Evolutionary conservation across 2,888 invertebrate genomes (phyloP).

Genomic region (Aricia artaxerxes): DNA sequence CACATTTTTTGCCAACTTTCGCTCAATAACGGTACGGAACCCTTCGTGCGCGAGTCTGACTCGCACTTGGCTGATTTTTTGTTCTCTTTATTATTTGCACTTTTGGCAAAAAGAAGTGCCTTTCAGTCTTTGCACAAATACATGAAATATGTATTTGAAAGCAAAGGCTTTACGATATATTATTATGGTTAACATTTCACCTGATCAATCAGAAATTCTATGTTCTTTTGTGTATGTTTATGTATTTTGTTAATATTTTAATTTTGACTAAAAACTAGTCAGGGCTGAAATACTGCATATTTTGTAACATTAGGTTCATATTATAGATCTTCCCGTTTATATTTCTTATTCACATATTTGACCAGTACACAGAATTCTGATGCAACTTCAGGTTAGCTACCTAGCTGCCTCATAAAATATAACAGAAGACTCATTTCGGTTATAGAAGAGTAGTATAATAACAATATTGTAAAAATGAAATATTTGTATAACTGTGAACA

Average conservation of each 20-base stretch:
- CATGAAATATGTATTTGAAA: not conserved
- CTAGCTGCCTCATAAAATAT: not conserved
- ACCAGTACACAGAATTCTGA: not conserved
- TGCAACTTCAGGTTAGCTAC: not conserved
- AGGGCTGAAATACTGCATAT: not conserved
- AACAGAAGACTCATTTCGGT: not conserved
- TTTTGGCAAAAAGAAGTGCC: not conserved
- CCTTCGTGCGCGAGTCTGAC: no score
- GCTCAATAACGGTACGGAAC: no score
- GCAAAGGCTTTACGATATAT: not conserved
- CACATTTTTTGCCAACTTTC: no score
- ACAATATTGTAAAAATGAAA: not conserved
- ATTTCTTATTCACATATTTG: not conserved
- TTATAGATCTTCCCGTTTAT: not conserved
- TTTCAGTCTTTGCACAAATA: conserved; percentile 5
- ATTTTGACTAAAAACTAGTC: not conserved
- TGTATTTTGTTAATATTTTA: not conserved
- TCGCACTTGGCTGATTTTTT: no score
- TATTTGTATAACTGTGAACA: not conserved
- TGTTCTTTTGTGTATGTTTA: not conserved
- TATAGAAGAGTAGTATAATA: not conserved
- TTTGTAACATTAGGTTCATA: not conserved
- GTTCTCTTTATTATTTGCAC: no score
- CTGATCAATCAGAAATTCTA: not conserved
- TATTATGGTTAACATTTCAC: not conserved